Conservation (phyloP, 2,888 invertebrate genomes). For the Oasisia sp. region DNA sequence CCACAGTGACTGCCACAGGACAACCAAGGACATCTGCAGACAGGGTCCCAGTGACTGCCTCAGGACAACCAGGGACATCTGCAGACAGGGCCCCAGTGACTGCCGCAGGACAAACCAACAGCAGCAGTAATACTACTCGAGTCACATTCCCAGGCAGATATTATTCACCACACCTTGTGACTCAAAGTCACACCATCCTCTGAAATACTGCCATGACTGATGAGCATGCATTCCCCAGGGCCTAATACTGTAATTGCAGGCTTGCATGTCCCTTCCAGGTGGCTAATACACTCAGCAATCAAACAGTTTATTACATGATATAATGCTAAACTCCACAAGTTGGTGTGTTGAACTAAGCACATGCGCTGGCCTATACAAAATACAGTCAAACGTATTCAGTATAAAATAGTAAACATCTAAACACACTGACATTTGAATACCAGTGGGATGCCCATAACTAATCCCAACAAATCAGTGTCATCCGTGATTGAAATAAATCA, state of each 20-base stretch:
- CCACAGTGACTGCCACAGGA: no score
- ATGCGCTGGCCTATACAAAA: no score
- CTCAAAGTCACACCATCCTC: not conserved
- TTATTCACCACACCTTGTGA: not conserved
- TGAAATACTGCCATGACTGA: not conserved
- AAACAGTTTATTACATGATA: not conserved
- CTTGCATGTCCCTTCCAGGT: not conserved
- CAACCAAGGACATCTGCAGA: no score
- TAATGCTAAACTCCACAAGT: not conserved
- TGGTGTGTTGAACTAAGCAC: no score
- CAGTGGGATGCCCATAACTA: not conserved
- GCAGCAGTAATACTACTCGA: not conserved
- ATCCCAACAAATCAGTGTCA: not conserved
- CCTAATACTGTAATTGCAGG: not conserved
- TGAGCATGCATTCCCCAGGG: not conserved
- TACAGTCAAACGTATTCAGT: no score
- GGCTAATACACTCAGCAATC: not conserved
- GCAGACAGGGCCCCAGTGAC: no score
- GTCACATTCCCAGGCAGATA: not conserved
- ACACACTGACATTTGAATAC: not conserved
- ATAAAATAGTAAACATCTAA: no score
- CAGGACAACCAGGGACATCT: no score
- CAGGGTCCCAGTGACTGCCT: no score
- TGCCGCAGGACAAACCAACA: no score
- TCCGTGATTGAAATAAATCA: not conserved